These are phyloP conservation scores for Coregonus suidteri DNA, from an alignment of 2,797 vertebrate species.

Conservation along the genomic window DNA sequence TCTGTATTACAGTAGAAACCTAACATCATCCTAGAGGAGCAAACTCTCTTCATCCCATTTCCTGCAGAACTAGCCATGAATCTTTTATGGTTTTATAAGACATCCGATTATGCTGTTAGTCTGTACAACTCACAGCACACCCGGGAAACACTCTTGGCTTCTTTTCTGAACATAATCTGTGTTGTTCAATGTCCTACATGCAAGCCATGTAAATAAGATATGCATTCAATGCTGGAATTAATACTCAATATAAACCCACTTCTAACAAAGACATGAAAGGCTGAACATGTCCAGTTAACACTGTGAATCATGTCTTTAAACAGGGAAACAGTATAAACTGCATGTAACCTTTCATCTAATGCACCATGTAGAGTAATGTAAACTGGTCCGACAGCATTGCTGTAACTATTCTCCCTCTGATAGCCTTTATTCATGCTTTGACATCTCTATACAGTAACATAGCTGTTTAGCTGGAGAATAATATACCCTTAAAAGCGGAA, in stretches of 20 bases:
- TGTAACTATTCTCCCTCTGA: slow-evolving; percentile 22
- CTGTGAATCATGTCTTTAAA: slow-evolving; percentile 23
- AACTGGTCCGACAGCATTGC: not conserved
- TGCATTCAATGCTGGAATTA: not conserved
- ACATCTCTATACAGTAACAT: not conserved
- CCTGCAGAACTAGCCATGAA: slow-evolving; percentile 67
- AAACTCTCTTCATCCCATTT: slow-evolving; percentile 61
- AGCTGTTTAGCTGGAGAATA: slow-evolving; percentile 26
- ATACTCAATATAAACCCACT: not conserved
- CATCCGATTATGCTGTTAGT: slow-evolving; percentile 67
- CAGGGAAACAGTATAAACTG: slow-evolving; percentile 5
- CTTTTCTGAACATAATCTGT: slow-evolving; percentile 32
- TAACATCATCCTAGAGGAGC: slow-evolving; percentile 59
- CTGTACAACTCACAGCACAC: slow-evolving; percentile 66
- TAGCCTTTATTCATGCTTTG: slow-evolving; percentile 20
- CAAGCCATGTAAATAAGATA: not conserved
- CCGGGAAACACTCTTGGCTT: slow-evolving; percentile 71
- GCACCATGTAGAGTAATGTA: slow-evolving; percentile 25
- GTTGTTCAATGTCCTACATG: not conserved
- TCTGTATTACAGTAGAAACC: slow-evolving; percentile 1
- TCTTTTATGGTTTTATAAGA: slow-evolving; percentile 76
- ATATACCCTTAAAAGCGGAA: slow-evolving; percentile 17
- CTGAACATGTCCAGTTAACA: slow-evolving; percentile 11
- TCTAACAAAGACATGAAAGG: not conserved
- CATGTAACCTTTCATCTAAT: slow-evolving; percentile 20